Evolutionary conservation across 1,140 invertebrate genomes (phyloP), one percentile per base, ranked within the genome.

Genomic region (Stegodyphus dumicola): DNA sequence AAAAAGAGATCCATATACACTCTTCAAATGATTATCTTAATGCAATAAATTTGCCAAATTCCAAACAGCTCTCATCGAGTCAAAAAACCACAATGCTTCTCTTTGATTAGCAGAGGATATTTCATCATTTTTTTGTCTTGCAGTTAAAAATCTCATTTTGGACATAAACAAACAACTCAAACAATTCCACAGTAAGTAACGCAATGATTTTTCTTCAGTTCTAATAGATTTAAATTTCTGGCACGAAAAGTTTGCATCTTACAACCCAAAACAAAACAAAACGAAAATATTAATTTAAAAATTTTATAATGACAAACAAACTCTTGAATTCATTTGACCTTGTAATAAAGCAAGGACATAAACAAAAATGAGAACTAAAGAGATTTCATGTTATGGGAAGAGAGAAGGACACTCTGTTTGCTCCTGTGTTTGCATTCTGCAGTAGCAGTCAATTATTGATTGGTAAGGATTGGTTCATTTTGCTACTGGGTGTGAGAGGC

Each of bases 31-130:
- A 18, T 18, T 15, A 64, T 49, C 69, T 81, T 48, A 86, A 76
- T 86, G 77, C 11, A 86, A 69, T n/a, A 80, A 64, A 67, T 86
- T 79, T n/a, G 77, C 85, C 33, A 86, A 69, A 65, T 86, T 86
- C 85, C 85, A 86, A 33, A 86, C 77, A 70, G 85, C 85, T 80
- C 70, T 86, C 65, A 86, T 60, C 7, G 85, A 86, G 75, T 80
- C 77, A 74, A 86, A 51, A 65, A 77, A 73, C 60, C 64, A 75
- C 33, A 86, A 60, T 69, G 67, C 33, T 60, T 52, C 54, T 49
- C 70, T 74, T 73, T 86, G 54, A 56, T 49, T 52, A 73, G 17
- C 15, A 79, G 77, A 52, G 54, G 67, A 48, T 53, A 52, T n/a
- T 78, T 74, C 67, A 60, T 78, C 69, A 73, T 11, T 66, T 66